These are phyloP conservation scores for Andricus curvator DNA, from an alignment of 2,888 invertebrate species.

Conservation along the genomic window DNA sequence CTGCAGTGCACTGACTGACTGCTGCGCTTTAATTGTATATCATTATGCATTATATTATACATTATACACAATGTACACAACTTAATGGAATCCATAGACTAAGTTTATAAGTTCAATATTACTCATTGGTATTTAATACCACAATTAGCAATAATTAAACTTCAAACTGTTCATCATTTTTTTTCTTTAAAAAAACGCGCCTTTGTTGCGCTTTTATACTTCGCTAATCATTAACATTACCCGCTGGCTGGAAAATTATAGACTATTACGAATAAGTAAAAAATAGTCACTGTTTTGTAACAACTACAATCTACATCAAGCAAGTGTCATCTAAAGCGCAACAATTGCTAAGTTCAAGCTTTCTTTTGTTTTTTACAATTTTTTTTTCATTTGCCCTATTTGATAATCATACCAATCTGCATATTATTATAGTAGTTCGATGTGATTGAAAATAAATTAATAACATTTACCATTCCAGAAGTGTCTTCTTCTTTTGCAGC, in stretches of 20 bases:
- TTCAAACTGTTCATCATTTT: not conserved
- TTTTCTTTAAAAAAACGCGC: not conserved
- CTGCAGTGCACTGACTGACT: constrained; percentile 39
- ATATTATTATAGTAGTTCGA: constrained; percentile 19
- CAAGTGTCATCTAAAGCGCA: not conserved
- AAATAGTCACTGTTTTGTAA: not conserved
- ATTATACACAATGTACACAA: constrained; percentile 26
- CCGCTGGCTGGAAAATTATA: not conserved
- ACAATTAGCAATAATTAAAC: not conserved
- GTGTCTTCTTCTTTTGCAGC: not conserved
- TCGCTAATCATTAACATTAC: not conserved
- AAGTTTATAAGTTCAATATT: constrained; percentile 24
- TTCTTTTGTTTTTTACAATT: not conserved
- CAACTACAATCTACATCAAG: not conserved
- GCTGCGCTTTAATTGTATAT: constrained; percentile 35
- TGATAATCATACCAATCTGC: not conserved
- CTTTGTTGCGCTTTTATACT: not conserved
- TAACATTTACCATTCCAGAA: constrained; percentile 28
- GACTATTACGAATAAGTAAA: not conserved
- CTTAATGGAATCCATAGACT: constrained; percentile 8
- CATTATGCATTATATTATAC: constrained; percentile 6
- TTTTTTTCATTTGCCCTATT: not conserved
- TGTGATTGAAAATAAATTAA: constrained; percentile 28
- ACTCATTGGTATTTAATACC: constrained; percentile 13
- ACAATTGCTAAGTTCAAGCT: not conserved